Evolutionary conservation across 2,113 vertebrate genomes (phyloP), one percentile per base, ranked within the genome.

Genomic region (Siphamia tubifer): DNA sequence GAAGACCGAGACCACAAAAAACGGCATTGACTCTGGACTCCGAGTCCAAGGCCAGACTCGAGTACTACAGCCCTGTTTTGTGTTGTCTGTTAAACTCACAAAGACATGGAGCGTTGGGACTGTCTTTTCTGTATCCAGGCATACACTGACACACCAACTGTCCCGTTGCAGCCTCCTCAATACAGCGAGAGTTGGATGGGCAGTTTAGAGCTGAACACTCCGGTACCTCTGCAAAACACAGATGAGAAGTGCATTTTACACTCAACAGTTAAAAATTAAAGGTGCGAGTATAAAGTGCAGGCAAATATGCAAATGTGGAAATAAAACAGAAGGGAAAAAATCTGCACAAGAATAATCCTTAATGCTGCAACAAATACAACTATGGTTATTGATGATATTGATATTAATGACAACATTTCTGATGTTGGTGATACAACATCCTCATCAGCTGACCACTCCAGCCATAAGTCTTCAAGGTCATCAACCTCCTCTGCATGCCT

Each of bases 91-190:
- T 3, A 6, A 23, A 94, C 96, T 97, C 85, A 98, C 95, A 91
- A 32, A 92, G 52, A 40, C 97, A 98, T 8, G 19, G 8, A 6
- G 58, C 47, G 6, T 92, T 86, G 0, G 92, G 60, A 9, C 25
- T 48, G 25, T 17, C 45, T 8, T 64, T 55, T 0, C 85, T 65
- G 86, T 94, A 95, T 39, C 44, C 83, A 1, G 93, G 93, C 20
- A 94, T 73, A 58, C 97, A 99, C 0, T 48, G 91, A 70, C 97
- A 99, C 31, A 86, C 75, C 31, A 97, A 81, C 64, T 36, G 68
- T 0, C 91, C 90, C 0, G 86, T 58, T 0, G 63, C 75, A 2
- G 89, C 87, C 17, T 91, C 83, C 4, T 93, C 91, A 36, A 90
- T 84, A 49, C 96, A 99, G 35, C 94, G 93, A 64, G 94, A 88